These are phyloP conservation scores for Amphipyra tragopoginis DNA, from an alignment of 2,888 invertebrate species.

Conservation along the genomic window DNA sequence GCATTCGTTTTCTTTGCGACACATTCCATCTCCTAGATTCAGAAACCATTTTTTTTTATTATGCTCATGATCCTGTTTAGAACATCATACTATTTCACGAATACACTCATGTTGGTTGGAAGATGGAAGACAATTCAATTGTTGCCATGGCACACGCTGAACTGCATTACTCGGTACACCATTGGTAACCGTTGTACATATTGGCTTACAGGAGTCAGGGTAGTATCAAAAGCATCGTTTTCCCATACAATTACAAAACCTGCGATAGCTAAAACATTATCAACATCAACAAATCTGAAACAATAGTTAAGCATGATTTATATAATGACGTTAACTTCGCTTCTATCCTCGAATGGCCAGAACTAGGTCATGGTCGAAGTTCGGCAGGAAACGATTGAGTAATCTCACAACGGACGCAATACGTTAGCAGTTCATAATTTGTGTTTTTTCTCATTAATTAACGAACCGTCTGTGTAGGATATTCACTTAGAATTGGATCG, in stretches of 20 bases:
- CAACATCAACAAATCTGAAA: background rate
- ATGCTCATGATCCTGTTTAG: too few relatives aligned
- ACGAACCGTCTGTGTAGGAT: slow-evolving; percentile 14
- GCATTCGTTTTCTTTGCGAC: too few relatives aligned
- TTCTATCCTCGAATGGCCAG: slow-evolving; percentile 39
- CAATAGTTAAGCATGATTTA: background rate
- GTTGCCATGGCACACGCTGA: too few relatives aligned
- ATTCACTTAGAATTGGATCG: slow-evolving; percentile 19
- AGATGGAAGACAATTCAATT: too few relatives aligned
- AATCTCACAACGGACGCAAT: slow-evolving; percentile 43
- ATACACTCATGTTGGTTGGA: too few relatives aligned
- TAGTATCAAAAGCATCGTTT: too few relatives aligned
- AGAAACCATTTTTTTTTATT: too few relatives aligned
- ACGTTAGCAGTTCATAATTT: slow-evolving; percentile 31
- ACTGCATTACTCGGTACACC: too few relatives aligned
- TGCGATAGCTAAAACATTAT: background rate
- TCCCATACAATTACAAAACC: background rate
- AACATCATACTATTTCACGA: too few relatives aligned
- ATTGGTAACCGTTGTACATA: too few relatives aligned
- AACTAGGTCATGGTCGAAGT: slow-evolving; percentile 52
- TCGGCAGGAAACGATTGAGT: slow-evolving; percentile 50
- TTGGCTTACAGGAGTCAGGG: too few relatives aligned
- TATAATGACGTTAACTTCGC: slow-evolving; percentile 17
- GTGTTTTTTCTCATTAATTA: slow-evolving; percentile 28
- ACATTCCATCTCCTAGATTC: too few relatives aligned